Evolutionary conservation across 2,797 vertebrate genomes (phyloP).

Genomic region (Mormyrus hasselquistii): DNA sequence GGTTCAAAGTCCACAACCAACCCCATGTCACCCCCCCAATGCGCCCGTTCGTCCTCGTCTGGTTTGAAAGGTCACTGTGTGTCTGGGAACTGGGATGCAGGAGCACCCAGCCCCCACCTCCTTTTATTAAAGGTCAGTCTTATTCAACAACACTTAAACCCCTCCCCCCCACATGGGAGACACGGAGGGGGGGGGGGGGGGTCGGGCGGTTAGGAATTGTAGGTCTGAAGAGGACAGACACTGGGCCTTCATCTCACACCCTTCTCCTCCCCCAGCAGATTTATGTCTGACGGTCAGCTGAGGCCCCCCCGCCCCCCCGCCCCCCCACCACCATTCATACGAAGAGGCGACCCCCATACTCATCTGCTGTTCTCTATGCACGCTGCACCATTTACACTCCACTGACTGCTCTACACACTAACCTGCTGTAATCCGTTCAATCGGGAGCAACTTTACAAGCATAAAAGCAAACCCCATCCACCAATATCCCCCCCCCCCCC

Average conservation of each 20-base stretch:
- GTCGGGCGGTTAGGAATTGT: conserved; percentile 29
- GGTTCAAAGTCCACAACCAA: conserved; percentile 79
- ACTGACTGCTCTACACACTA: conserved; percentile 28
- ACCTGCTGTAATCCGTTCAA: conserved; percentile 45
- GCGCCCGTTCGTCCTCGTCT: conserved; percentile 71
- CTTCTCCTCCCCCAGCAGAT: conserved; percentile 45
- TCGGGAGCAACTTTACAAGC: conserved; percentile 33
- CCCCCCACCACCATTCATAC: not conserved
- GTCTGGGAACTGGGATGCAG: conserved; percentile 84
- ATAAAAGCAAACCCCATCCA: not conserved
- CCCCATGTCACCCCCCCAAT: conserved; percentile 51
- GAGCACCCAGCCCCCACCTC: conserved; percentile 77
- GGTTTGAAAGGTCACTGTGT: conserved; percentile 92
- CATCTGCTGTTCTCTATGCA: not conserved
- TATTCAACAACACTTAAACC: conserved; percentile 83
- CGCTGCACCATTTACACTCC: conserved; percentile 23
- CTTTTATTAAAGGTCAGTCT: conserved; percentile 94
- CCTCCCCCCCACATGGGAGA: conserved; percentile 53
- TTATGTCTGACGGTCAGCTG: conserved; percentile 71
- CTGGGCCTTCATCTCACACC: conserved; percentile 24
- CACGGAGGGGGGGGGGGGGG: conserved; percentile 30
- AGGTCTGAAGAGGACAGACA: conserved; percentile 19
- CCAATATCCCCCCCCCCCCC: not conserved
- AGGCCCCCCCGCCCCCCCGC: conserved; percentile 59
- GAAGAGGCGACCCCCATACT: not conserved